Evolutionary conservation across 2,797 vertebrate species (phyloP).

Genomic region (Oreonectes daqikongensis): DNA sequence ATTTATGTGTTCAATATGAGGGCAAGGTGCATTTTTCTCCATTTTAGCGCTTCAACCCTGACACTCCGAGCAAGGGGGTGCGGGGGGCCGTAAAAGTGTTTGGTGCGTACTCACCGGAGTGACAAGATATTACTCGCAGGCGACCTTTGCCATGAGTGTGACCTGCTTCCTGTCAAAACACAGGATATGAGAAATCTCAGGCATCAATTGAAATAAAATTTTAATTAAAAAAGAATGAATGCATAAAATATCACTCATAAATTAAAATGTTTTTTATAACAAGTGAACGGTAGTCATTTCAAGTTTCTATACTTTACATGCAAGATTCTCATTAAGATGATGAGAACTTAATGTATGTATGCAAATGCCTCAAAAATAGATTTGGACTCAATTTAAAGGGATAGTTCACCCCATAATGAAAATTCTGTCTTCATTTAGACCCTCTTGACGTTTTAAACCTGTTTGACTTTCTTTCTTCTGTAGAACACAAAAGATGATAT

Average conservation of each 20-base stretch:
- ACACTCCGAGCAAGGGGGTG: conserved; percentile 18
- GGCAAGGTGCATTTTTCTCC: conserved; percentile 60
- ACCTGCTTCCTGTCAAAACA: conserved; percentile 7
- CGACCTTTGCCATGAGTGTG: neutral
- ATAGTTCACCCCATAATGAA: too few species aligned
- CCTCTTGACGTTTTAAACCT: too few species aligned
- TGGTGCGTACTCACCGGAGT: conserved; percentile 4
- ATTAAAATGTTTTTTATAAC: neutral
- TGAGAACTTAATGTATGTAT: neutral
- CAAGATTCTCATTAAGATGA: neutral
- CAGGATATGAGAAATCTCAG: conserved; percentile 20
- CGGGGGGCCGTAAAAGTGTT: conserved; percentile 10
- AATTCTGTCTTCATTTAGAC: too few species aligned
- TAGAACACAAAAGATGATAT: too few species aligned
- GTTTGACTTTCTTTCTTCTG: too few species aligned
- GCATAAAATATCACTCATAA: neutral
- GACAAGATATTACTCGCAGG: conserved; percentile 6
- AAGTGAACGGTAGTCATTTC: neutral
- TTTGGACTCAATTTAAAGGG: too few species aligned
- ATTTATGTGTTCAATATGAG: conserved; percentile 68
- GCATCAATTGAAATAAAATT: neutral
- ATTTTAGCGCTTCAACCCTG: conserved; percentile 59
- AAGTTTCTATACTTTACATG: neutral
- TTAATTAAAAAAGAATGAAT: neutral
- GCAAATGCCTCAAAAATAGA: conserved; percentile 3